Evolutionary conservation across 2,888 invertebrate genomes (phyloP).

Genomic region (Leucophora obtusa): DNA sequence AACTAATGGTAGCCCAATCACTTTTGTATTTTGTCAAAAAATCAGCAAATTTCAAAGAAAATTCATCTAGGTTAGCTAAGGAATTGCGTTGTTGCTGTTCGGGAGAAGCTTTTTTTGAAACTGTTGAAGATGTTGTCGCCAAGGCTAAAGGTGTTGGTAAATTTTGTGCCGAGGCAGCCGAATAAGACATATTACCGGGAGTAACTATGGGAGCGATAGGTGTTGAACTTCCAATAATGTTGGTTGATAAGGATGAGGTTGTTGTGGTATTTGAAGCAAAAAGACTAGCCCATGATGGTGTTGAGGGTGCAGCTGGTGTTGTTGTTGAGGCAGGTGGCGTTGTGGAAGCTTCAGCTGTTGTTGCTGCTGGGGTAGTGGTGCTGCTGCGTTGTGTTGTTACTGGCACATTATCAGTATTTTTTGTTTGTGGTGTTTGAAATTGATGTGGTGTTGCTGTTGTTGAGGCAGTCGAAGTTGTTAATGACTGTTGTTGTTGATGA

Average conservation of each 20-base stretch:
- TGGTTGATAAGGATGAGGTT: not conserved
- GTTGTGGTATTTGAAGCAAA: too few species aligned
- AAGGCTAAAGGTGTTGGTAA: too few species aligned
- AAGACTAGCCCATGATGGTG: too few species aligned
- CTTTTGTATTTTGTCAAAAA: too few species aligned
- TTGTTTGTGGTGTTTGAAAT: conserved; percentile 70
- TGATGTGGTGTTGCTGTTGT: conserved; percentile 58
- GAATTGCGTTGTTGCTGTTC: too few species aligned
- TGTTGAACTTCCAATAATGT: conserved; percentile 35
- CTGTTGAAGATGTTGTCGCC: too few species aligned
- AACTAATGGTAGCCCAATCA: too few species aligned
- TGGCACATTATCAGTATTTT: conserved; percentile 78
- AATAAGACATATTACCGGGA: conserved; percentile 77
- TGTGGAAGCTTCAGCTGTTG: conserved; percentile 68
- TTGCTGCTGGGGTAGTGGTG: conserved; percentile 52
- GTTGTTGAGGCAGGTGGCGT: conserved; percentile 76
- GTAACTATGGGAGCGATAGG: conserved; percentile 71
- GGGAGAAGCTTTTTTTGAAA: too few species aligned
- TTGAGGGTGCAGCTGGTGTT: conserved; percentile 66
- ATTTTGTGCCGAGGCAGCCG: conserved; percentile 78
- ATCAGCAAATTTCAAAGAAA: too few species aligned
- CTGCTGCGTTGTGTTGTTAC: conserved; percentile 74
- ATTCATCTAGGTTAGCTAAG: too few species aligned
- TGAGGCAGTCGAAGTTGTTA: conserved; percentile 74
- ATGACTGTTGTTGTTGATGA: conserved; percentile 44